Conservation (phyloP, 1,140 invertebrate species). For the Meloidogyne exigua region DNA sequence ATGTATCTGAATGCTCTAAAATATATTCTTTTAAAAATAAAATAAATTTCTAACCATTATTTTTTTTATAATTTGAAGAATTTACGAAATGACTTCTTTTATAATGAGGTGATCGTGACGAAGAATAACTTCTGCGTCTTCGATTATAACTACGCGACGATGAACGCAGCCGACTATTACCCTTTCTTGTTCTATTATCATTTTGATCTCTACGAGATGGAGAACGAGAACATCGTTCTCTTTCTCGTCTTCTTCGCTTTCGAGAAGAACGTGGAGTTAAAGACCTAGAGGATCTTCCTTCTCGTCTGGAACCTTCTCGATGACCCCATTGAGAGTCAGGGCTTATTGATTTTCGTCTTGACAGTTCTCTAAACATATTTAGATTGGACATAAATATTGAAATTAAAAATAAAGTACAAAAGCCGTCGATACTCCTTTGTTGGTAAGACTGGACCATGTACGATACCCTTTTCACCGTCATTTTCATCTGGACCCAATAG, state of each 20-base stretch:
- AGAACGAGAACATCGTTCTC: not conserved
- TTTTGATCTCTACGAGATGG: not conserved
- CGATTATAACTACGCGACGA: not conserved
- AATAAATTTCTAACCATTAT: not conserved
- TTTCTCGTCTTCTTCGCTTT: constrained; percentile 6
- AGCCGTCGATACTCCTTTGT: constrained; percentile 51
- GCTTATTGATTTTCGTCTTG: constrained; percentile 20
- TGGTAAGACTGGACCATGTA: constrained; percentile 48
- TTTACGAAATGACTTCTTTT: not conserved
- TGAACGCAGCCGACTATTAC: not conserved
- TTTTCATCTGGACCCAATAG: constrained; percentile 18
- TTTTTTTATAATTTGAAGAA: not conserved
- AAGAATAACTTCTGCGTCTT: not conserved
- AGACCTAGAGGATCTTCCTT: not conserved
- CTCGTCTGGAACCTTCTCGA: not conserved
- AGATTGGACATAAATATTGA: not conserved
- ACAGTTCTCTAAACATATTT: constrained; percentile 9
- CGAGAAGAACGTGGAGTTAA: constrained; percentile 2
- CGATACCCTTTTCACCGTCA: constrained; percentile 32
- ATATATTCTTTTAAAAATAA: too few relatives aligned
- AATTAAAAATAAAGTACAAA: constrained; percentile 33
- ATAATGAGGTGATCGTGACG: not conserved
- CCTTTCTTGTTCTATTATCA: not conserved
- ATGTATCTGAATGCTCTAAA: not conserved
- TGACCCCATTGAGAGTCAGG: constrained; percentile 18